These are phyloP conservation scores for Podarcis raffonei DNA, from an alignment of 2,113 vertebrate genomes.

Conservation along the genomic window DNA sequence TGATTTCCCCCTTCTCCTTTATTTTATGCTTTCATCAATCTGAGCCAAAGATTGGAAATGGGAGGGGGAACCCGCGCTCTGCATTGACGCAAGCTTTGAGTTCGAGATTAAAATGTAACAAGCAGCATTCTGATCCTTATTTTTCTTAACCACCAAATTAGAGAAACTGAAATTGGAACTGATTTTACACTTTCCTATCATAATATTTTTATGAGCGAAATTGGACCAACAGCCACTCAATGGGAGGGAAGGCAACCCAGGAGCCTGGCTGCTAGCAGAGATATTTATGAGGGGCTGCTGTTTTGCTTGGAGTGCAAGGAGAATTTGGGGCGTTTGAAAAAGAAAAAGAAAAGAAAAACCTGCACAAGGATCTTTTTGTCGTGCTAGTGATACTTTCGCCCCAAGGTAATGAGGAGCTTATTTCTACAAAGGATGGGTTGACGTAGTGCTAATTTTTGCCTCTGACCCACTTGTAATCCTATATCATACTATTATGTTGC, in stretches of 20 bases:
- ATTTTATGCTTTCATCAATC: slow-evolving; percentile 39
- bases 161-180: slow-evolving; percentile 54
- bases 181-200: slow-evolving; percentile 47
- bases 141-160: slow-evolving; percentile 44
- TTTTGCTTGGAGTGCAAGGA: slow-evolving; percentile 41
- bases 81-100: slow-evolving; percentile 15
- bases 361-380: slow-evolving; percentile 48
- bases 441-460: background rate
- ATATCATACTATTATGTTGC: background rate
- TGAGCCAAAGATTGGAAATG: slow-evolving; percentile 21
- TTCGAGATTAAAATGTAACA: slow-evolving; percentile 49
- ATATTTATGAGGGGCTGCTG: slow-evolving; percentile 37
- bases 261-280: slow-evolving; percentile 1
- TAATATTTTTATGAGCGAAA: slow-evolving; percentile 61
- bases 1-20: slow-evolving; percentile 37
- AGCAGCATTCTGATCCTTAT: background rate
- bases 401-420: background rate
- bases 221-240: slow-evolving; percentile 39
- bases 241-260: slow-evolving; percentile 19
- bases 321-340: background rate
- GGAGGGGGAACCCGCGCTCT: background rate
- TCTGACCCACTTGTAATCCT: background rate
- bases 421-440: background rate
- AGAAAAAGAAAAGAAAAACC: background rate
- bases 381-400: background rate